Conservation (phyloP, 2,797 vertebrate genomes). For the Danio choprae region DNA sequence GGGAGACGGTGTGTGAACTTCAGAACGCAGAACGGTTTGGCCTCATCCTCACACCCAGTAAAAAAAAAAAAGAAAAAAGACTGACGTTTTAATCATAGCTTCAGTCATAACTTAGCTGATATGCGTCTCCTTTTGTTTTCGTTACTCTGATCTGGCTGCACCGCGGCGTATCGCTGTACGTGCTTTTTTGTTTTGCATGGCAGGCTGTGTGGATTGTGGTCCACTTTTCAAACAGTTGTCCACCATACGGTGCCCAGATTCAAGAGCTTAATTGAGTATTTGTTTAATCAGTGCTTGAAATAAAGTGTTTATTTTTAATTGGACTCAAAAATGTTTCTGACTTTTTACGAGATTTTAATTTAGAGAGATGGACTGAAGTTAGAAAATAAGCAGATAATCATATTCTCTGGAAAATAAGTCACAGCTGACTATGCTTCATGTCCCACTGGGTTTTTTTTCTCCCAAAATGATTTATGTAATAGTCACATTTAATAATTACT, state of each 20-base stretch:
- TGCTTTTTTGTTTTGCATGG: constrained; percentile 47
- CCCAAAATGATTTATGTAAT: too few relatives aligned
- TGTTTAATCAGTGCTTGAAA: constrained; percentile 39
- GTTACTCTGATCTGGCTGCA: constrained; percentile 35
- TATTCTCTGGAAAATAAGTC: neutral
- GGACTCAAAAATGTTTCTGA: neutral
- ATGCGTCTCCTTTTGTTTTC: constrained; percentile 30
- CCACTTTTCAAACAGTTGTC: constrained; percentile 41
- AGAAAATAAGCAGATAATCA: neutral
- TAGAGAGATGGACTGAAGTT: neutral
- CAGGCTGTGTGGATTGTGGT: constrained; percentile 6
- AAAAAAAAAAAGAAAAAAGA: constrained; percentile 14
- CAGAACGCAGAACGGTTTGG: constrained; percentile 40
- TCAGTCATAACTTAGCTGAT: constrained; percentile 28
- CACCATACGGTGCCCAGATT: constrained; percentile 10
- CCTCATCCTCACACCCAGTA: constrained; percentile 37
- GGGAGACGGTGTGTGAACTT: constrained; percentile 57
- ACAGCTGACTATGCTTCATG: neutral
- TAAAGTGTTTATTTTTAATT: constrained; percentile 27
- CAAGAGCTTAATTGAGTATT: constrained; percentile 42
- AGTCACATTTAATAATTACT: neutral
- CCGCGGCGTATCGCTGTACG: constrained; percentile 4
- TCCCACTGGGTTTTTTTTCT: neutral
- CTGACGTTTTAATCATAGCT: constrained; percentile 12
- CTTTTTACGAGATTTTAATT: neutral